Evolutionary conservation across 1,140 invertebrate genomes (phyloP).

Genomic region (Drosophila oshimai): DNA sequence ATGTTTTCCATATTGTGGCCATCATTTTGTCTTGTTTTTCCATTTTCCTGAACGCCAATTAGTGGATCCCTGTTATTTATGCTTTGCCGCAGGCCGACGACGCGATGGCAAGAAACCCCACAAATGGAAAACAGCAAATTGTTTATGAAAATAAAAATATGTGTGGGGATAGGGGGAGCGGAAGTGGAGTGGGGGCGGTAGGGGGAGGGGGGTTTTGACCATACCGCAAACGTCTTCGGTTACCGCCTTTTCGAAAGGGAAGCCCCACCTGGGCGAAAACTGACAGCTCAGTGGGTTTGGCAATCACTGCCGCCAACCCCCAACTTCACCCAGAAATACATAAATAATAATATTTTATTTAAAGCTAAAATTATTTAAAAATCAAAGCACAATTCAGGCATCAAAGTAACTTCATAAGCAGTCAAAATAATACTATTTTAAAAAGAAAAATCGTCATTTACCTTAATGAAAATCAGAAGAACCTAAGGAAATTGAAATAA

Average conservation of each 20-base stretch:
- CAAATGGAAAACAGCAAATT: conserved; percentile 49
- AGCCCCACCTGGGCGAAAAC: conserved; percentile 39
- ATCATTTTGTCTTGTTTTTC: conserved; percentile 30
- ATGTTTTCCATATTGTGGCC: conserved; percentile 53
- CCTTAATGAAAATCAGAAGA: no score
- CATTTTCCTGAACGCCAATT: conserved; percentile 41
- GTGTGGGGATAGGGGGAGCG: neutral
- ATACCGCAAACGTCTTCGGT: conserved; percentile 51
- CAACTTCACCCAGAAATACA: neutral
- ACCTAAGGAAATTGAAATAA: no score
- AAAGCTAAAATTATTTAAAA: no score
- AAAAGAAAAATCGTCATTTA: no score
- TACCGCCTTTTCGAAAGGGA: conserved; percentile 43
- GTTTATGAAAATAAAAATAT: conserved; percentile 44
- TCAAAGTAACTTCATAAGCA: no score
- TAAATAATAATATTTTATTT: neutral
- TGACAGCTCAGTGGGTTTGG: conserved; percentile 21
- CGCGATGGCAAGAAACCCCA: conserved; percentile 38
- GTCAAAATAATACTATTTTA: no score
- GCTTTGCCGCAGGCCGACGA: conserved; percentile 30
- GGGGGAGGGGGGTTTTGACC: conserved; percentile 7
- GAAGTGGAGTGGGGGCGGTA: conserved; percentile 7
- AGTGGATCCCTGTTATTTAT: conserved; percentile 54
- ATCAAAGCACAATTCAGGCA: no score
- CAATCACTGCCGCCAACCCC: neutral